Evolutionary conservation across 1,140 invertebrate species (phyloP).

Genomic region (Drosophila watanabei): DNA sequence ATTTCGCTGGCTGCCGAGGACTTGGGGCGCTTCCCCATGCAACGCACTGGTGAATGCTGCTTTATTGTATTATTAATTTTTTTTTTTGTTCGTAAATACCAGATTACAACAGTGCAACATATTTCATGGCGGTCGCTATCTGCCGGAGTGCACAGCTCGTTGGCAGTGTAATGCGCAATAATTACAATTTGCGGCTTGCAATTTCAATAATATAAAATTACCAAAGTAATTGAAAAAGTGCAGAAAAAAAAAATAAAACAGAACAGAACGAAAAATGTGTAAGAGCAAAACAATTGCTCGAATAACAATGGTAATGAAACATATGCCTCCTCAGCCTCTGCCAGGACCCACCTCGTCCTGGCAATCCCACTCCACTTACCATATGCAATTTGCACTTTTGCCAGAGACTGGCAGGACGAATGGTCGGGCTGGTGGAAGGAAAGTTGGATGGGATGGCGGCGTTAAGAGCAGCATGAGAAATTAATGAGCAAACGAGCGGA

Average conservation of each 20-base stretch:
- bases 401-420: conserved; percentile 8
- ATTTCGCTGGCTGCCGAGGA: conserved; percentile 46
- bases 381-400: conserved; percentile 50
- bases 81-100: conserved; percentile 63
- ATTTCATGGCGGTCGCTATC: conserved; percentile 47
- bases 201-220: conserved; percentile 85
- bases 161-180: conserved; percentile 61
- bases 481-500: conserved; percentile 81
- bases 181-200: conserved; percentile 81
- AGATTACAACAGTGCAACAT: conserved; percentile 80
- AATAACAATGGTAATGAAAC: conserved; percentile 65
- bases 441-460: conserved; percentile 24
- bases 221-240: conserved; percentile 78
- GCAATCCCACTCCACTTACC: conserved; percentile 35
- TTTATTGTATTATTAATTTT: conserved; percentile 76
- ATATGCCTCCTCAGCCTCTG: conserved; percentile 35
- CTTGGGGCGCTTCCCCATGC: conserved; percentile 25
- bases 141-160: conserved; percentile 29
- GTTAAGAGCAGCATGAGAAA: conserved; percentile 83
- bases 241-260: conserved; percentile 16
- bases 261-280: conserved; percentile 9
- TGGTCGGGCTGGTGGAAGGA: conserved; percentile 3
- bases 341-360: conserved; percentile 1
- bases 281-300: conserved; percentile 44
- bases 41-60: conserved; percentile 44